These are phyloP conservation scores for Saxicola maurus DNA, from an alignment of 2,797 vertebrate species.

Conservation along the genomic window DNA sequence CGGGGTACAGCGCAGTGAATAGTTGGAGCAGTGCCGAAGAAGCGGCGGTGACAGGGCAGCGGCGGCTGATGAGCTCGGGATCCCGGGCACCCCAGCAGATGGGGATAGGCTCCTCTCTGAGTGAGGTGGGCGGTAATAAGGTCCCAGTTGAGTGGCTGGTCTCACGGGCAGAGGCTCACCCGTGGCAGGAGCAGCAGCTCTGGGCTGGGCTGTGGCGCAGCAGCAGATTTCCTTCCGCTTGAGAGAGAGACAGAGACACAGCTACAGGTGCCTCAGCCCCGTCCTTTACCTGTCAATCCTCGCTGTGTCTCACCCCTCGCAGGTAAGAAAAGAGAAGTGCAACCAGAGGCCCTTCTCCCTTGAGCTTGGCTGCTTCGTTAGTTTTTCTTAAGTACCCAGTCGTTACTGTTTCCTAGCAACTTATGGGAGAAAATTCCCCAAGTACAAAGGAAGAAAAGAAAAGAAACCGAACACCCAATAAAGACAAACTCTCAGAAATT, in stretches of 20 bases:
- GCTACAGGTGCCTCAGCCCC: no score
- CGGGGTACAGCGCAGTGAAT: rapidly evolving
- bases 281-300: background rate
- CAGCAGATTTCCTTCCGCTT: background rate
- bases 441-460: background rate
- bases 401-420: background rate
- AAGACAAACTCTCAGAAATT: background rate
- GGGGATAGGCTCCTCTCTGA: rapidly evolving
- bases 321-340: no score
- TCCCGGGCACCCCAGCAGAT: rapidly evolving
- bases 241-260: background rate
- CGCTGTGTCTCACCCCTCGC: rapidly evolving
- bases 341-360: background rate
- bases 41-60: rapidly evolving
- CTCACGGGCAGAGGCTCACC: background rate
- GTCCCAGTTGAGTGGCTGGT: background rate
- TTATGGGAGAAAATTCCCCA: background rate
- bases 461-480: background rate
- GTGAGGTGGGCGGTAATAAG: no score
- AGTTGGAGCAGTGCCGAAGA: background rate
- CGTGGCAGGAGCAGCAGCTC: background rate
- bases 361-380: background rate
- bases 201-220: rapidly evolving
- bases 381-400: background rate
- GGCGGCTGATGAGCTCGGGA: no score